Conservation (phyloP, 2,888 invertebrate genomes). For the Microchrysa polita region DNA sequence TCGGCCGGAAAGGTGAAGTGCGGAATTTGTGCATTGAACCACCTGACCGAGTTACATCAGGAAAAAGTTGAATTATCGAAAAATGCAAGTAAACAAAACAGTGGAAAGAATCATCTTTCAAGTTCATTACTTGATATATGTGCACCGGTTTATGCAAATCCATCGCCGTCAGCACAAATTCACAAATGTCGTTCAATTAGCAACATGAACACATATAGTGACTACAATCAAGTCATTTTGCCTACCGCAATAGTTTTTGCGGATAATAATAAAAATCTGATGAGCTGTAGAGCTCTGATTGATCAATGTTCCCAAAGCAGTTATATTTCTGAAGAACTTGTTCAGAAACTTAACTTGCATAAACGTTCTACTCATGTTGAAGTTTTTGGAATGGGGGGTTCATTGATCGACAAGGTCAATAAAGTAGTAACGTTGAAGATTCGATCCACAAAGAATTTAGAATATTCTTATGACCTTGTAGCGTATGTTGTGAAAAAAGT, state of each 20-base stretch:
- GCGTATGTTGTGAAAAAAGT: not conserved
- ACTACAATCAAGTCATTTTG: too few relatives aligned
- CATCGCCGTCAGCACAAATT: not conserved
- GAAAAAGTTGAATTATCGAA: not conserved
- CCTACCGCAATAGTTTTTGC: not conserved
- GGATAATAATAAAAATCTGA: not conserved
- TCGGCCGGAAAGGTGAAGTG: not conserved
- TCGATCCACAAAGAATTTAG: not conserved
- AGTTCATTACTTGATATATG: too few relatives aligned
- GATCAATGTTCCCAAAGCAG: not conserved
- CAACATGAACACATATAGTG: too few relatives aligned
- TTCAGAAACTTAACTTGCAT: too few relatives aligned
- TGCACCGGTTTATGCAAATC: too few relatives aligned
- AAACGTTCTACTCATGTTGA: not conserved
- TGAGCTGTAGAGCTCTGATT: not conserved
- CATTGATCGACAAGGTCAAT: not conserved
- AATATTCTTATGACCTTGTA: not conserved
- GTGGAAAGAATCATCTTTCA: not conserved
- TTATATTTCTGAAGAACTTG: not conserved
- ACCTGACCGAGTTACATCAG: not conserved
- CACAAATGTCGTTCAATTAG: not conserved
- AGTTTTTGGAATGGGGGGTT: not conserved
- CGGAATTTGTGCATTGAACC: not conserved
- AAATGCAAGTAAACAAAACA: not conserved
- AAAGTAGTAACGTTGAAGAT: not conserved